Evolutionary conservation across 2,888 invertebrate species (phyloP), one percentile per base, ranked within the genome.

Genomic region (Nezara viridula): DNA sequence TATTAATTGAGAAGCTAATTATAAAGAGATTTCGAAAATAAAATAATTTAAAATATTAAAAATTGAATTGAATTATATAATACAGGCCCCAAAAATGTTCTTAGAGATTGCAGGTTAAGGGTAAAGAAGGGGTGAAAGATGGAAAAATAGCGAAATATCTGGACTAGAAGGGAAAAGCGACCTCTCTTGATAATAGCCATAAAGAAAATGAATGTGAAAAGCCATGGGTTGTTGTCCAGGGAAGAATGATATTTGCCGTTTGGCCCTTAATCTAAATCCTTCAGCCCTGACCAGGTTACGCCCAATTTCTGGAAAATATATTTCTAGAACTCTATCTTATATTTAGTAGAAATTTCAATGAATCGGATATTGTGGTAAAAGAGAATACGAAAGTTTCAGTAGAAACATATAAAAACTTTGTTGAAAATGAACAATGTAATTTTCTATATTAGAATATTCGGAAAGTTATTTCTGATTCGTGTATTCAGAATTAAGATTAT

Each of bases 201-300:
- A 73, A 73, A 73, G 66, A 73, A 73, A 73, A 73, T 73, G 66
- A 73, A 73, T 73, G 66, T 73, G 66, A 37, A 73, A 73, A 73
- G 66, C 66, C 66, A 73, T 37, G 66, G 66, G 66, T 73, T 73
- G 66, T 73, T 37, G 66, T 73, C 66, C 66, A 73, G 66, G 66
- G 66, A 73, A 73, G 66, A 73, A 73, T 73, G 66, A 73, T 73
- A 73, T 73, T 73, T 73, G 66, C 66, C 66, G 66, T 73, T 37
- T 73, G 66, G 32, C 66, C 66, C 66, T 73, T 73, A 37, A 32
- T 73, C 66, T 73, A 73, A 73, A 73, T 73, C 66, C 66, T 37
- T 73, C 66, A 37, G 19, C 66, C 37, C 16, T 73, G 32, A 27
- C 12, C 66, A 19, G 37, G 32, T 73, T 73, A 19, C 37, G 66